Evolutionary conservation across 2,797 vertebrate species (phyloP), one percentile per base, ranked within the genome.

Genomic region (Brachymystax lenok): DNA sequence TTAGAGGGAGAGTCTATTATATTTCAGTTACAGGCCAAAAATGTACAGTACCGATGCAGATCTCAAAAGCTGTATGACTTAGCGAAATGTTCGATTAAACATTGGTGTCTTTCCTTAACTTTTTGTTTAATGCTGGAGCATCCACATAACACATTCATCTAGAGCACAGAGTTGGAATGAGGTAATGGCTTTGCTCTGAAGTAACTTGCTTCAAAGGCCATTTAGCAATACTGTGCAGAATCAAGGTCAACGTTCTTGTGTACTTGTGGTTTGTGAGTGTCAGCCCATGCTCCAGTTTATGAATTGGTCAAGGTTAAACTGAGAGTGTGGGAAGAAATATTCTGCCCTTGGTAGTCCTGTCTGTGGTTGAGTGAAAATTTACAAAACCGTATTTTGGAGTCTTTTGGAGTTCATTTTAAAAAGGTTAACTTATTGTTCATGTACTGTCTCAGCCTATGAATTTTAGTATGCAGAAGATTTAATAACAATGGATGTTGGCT

Each of bases 281-380:
- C 80, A 19, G 13, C 78, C 82, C 71, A 63, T 33, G 85, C 85
- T 88, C 80, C 82, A 80, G 30, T 46, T 80, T 80, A 85, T 83
- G 71, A 83, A 79, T 87, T n/a, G 0, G 85, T 76, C 78, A 40
- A 27, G 46, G 73, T 74, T 75, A 50, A 74, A 69, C 56, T 40
- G 0, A 1, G 51, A 87, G 84, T 66, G 80, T 87, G 87, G 83
- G 88, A 89, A 83, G 67, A 69, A 19, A 59, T n/a, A 59, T 56
- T 19, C 67, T 83, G 12, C 40, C 10, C 0, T 79, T 69, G 73
- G 78, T 78, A 77, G 80, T n/a, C 77, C 75, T 16, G 52, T 30
- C 66, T 80, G 82, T 46, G 61, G 86, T 81, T 81, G 77, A 83
- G 77, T 24, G 24, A 24, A 24, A 24, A 24, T 24, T 24, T 24